Conservation (phyloP, 2,797 vertebrate genomes). For the Halcyon chelicuti region DNA sequence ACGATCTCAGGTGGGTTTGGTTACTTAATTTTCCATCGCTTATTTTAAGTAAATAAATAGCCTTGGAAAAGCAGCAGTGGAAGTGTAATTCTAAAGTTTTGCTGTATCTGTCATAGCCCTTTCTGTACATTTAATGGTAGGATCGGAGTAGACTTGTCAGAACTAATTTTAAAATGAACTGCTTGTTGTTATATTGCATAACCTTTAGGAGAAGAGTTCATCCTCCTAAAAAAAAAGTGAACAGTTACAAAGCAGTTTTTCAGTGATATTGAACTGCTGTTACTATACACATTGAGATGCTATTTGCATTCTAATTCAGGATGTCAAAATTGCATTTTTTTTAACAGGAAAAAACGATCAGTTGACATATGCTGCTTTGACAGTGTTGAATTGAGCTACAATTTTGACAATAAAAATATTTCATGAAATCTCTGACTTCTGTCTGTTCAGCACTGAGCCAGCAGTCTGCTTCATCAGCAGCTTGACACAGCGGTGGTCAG, state of each 20-base stretch:
- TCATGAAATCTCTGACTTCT: neutral
- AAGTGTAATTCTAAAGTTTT: neutral
- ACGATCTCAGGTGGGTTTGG: neutral
- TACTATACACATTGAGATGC: neutral
- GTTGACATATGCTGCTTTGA: neutral
- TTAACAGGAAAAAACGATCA: neutral
- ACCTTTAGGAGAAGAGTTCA: neutral
- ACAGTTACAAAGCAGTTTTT: neutral
- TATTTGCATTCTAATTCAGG: neutral
- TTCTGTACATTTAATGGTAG: neutral
- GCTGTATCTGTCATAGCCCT: rapidly evolving
- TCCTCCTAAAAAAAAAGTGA: neutral
- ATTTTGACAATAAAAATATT: neutral
- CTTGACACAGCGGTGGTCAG: neutral
- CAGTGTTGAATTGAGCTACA: too few relatives aligned
- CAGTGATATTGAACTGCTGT: neutral
- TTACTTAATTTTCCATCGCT: neutral
- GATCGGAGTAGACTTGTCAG: neutral
- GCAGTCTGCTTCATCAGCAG: neutral
- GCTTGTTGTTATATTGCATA: neutral
- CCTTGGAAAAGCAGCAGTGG: neutral
- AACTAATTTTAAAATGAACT: neutral
- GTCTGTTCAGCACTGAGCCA: neutral
- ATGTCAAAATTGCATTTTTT: neutral
- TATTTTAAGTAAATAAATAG: neutral